A percentile compares a stretch with the other conserved stretches of the same genome.
phyloP scores from a whole-genome alignment of 1,140 invertebrate genomes.

The Halesus radiatus region DNA sequence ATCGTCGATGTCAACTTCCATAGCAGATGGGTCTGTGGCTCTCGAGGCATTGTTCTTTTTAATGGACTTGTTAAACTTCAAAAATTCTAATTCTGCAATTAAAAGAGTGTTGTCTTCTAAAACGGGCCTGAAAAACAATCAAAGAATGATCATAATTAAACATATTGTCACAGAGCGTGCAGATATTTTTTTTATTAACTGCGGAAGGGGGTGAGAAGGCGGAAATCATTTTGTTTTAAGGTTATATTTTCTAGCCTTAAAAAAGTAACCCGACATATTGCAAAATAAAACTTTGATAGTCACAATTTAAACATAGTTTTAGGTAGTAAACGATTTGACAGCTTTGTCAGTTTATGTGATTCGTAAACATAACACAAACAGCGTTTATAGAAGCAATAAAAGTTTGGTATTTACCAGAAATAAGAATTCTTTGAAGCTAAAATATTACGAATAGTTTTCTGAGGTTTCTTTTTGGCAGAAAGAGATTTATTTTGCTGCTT shows the following conservation, averaged over 20 bases:
- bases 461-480: slow-evolving; percentile 50
- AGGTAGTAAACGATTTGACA: too few species aligned
- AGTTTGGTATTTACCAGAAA: slow-evolving; percentile 4
- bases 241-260: too few species aligned
- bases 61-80: slow-evolving; percentile 8
- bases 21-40: not conserved
- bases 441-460: slow-evolving; percentile 49
- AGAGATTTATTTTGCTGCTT: slow-evolving; percentile 52
- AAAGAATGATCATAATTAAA: not conserved
- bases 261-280: not conserved
- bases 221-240: too few species aligned
- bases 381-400: too few species aligned
- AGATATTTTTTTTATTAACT: too few species aligned
- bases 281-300: not conserved
- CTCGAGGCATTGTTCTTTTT: too few species aligned
- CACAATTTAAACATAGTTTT: not conserved
- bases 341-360: too few species aligned
- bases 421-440: slow-evolving; percentile 36
- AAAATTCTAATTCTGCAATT: not conserved
- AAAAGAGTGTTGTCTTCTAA: not conserved
- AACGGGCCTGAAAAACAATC: slow-evolving; percentile 8
- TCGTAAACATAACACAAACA: too few species aligned
- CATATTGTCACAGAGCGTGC: too few species aligned
- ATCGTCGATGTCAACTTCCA: not conserved
- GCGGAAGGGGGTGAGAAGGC: not conserved